Percentiles rank a stretch among this genome's conserved stretches.
phyloP scores from a whole-genome alignment of 2,888 invertebrate species.

The Polyploca ridens region DNA sequence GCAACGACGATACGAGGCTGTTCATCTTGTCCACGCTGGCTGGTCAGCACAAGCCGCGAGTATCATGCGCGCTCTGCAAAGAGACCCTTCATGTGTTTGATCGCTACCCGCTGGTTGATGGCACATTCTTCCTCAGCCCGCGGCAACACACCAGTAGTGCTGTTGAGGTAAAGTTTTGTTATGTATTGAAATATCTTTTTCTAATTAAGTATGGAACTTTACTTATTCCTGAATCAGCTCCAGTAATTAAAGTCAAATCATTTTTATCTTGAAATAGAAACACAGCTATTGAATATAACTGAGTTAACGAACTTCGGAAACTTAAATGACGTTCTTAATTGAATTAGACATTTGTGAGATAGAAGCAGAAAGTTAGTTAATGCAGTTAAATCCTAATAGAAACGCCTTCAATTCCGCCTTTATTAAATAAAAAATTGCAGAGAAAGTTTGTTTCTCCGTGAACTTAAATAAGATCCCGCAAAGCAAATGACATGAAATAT shows the following conservation, averaged over 20 bases:
- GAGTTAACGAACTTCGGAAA: constrained; percentile 14
- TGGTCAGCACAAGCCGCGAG: constrained; percentile 93
- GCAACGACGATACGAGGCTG: constrained; percentile 98
- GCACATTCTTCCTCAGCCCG: constrained; percentile 98
- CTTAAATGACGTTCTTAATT: constrained; percentile 13
- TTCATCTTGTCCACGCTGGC: constrained; percentile 98
- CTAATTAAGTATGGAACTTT: not conserved
- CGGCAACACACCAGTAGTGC: constrained; percentile 94
- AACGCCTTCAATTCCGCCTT: constrained; percentile 12
- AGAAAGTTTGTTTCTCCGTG: constrained; percentile 44
- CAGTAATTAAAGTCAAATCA: not conserved
- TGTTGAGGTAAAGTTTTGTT: constrained; percentile 88
- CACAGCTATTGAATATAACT: not conserved
- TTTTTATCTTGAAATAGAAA: not conserved
- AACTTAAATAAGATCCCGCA: constrained; percentile 74
- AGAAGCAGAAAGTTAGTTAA: constrained; percentile 22
- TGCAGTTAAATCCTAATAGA: constrained; percentile 11
- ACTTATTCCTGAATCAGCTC: not conserved
- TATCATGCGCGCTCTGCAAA: constrained; percentile 94
- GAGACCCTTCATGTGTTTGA: constrained; percentile 97
- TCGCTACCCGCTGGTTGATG: constrained; percentile 98
- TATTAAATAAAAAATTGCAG: constrained; percentile 15
- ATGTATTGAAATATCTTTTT: too few relatives aligned
- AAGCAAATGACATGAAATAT: constrained; percentile 54
- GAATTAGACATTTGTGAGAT: constrained; percentile 10